Evolutionary conservation across 2,113 vertebrate genomes (phyloP).

Genomic region (Rhinopithecus roxellana): DNA sequence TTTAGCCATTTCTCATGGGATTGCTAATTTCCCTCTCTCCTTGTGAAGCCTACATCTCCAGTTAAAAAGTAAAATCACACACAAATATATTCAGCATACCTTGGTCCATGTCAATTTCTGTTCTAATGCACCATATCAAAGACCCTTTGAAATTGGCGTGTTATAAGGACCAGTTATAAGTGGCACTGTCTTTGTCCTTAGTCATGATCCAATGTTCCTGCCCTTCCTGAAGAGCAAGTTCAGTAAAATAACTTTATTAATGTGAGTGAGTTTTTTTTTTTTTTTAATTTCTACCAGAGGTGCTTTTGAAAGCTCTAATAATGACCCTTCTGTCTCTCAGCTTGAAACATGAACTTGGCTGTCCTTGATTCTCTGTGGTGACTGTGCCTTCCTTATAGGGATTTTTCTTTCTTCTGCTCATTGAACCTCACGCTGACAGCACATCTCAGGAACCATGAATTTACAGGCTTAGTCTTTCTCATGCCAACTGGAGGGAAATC

Average conservation of each 20-base stretch:
- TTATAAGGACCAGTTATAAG: not conserved
- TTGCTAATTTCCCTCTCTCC: not conserved
- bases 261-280: not conserved
- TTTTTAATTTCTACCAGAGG: too few species aligned
- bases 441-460: slow-evolving; percentile 35
- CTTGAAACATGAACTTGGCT: not conserved
- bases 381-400: not conserved
- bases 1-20: not conserved
- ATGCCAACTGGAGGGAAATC: slow-evolving; percentile 47
- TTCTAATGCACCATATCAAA: not conserved
- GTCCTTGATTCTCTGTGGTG: not conserved
- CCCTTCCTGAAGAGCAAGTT: not conserved
- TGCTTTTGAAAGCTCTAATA: too few species aligned
- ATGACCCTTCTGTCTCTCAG: not conserved
- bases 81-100: not conserved
- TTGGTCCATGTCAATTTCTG: not conserved
- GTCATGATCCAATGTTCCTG: not conserved
- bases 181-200: not conserved
- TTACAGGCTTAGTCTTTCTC: slow-evolving; percentile 10
- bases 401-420: slow-evolving; percentile 12
- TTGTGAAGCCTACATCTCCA: not conserved
- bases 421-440: not conserved
- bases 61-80: not conserved
- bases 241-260: not conserved
- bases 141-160: not conserved